phyloP scores from a whole-genome alignment of 2,113 vertebrate species.

The Panthera tigris region DNA sequence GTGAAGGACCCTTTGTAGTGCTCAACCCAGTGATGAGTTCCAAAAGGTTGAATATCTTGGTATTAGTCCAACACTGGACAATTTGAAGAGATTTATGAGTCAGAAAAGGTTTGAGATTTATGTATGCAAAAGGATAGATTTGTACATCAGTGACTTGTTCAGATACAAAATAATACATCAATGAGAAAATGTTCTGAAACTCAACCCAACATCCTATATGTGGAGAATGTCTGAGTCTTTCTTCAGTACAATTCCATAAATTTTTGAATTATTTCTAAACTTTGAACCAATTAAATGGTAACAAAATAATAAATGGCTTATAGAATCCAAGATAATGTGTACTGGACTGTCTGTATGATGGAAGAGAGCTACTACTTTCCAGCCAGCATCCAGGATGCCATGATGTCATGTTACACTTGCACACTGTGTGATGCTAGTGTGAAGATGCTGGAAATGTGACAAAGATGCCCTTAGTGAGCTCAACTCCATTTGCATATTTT shows the following conservation, averaged over 20 bases:
- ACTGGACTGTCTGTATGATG: too few relatives aligned
- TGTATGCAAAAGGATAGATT: not conserved
- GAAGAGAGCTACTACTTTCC: not conserved
- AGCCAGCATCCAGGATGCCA: not conserved
- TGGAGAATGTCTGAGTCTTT: not conserved
- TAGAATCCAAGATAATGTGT: not conserved
- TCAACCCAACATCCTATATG: not conserved
- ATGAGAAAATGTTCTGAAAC: constrained; percentile 9
- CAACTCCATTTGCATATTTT: not conserved
- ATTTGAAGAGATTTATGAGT: not conserved
- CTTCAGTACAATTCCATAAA: not conserved
- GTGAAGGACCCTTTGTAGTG: not conserved
- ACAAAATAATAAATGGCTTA: not conserved
- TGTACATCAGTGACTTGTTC: not conserved
- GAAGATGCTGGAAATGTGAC: not conserved
- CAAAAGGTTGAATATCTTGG: not conserved
- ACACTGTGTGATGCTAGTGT: not conserved
- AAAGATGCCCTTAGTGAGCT: not conserved
- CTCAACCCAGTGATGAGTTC: not conserved
- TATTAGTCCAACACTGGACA: not conserved
- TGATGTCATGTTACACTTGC: not conserved
- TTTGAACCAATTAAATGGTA: not conserved
- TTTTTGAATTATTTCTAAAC: not conserved
- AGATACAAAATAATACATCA: not conserved
- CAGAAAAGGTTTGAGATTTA: not conserved